Percentiles rank a stretch among this genome's conserved stretches.
phyloP scores from a whole-genome alignment of 2,888 invertebrate genomes.

The Leptinotarsa peninsularis region DNA sequence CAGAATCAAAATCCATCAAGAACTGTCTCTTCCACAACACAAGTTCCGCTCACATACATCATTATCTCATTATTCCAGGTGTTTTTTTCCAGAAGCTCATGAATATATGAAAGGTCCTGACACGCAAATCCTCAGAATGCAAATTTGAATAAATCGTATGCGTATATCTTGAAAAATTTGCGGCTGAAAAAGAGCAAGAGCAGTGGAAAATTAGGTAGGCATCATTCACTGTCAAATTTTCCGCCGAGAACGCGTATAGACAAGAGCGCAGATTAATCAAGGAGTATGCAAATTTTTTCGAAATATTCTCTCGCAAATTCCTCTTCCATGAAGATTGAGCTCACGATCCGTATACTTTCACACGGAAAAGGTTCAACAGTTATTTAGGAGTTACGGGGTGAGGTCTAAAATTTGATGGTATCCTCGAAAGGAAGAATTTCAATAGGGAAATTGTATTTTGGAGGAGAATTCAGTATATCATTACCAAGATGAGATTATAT shows the following conservation, averaged over 20 bases:
- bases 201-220: conserved; percentile 32
- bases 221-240: conserved; percentile 28
- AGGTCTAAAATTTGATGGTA: background rate
- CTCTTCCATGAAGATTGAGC: conserved; percentile 15
- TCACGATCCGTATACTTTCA: background rate
- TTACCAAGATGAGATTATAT: too few species aligned
- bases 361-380: conserved; percentile 1
- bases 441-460: too few species aligned
- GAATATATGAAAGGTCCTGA: conserved; percentile 32
- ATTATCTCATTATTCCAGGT: conserved; percentile 27
- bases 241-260: conserved; percentile 16
- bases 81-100: conserved; percentile 31
- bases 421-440: too few species aligned
- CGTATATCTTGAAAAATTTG: conserved; percentile 35
- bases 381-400: background rate
- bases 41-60: conserved; percentile 4
- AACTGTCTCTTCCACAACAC: background rate
- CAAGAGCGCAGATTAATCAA: conserved; percentile 17
- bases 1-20: conserved; percentile 12
- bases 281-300: conserved; percentile 18
- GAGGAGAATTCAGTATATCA: too few species aligned
- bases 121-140: conserved; percentile 37
- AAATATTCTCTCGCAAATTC: background rate
- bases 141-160: conserved; percentile 39
- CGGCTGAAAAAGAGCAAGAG: conserved; percentile 28